These are phyloP conservation scores for Athrips mouffetella DNA, from an alignment of 2,888 invertebrate genomes.

Conservation along the genomic window DNA sequence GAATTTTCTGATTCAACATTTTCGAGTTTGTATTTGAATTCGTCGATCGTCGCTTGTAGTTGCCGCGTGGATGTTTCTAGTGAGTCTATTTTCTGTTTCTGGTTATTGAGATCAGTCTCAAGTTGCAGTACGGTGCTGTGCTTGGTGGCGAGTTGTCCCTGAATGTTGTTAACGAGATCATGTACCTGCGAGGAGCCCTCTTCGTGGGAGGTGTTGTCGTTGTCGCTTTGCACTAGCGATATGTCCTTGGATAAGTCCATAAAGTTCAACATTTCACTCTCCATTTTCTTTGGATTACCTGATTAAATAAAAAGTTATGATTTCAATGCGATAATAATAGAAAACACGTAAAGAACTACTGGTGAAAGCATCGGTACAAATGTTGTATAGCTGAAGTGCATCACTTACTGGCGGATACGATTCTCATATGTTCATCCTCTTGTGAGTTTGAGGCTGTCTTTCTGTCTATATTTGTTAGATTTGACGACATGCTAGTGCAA, in stretches of 20 bases:
- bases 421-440: too few relatives aligned
- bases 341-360: too few relatives aligned
- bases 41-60: slow-evolving; percentile 39
- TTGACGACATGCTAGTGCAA: too few relatives aligned
- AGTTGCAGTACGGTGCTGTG: slow-evolving; percentile 46
- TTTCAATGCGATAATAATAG: too few relatives aligned
- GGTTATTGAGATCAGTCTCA: slow-evolving; percentile 42
- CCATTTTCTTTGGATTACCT: slow-evolving; percentile 38
- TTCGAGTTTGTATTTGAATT: slow-evolving; percentile 41
- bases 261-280: slow-evolving; percentile 41
- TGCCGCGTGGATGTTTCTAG: slow-evolving; percentile 48
- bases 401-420: too few relatives aligned
- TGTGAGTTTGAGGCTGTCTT: too few relatives aligned
- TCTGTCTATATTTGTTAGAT: too few relatives aligned
- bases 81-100: slow-evolving; percentile 43
- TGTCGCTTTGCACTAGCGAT: slow-evolving; percentile 55
- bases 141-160: slow-evolving; percentile 43
- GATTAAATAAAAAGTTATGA: slow-evolving; percentile 15
- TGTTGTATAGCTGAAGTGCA: too few relatives aligned
- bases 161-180: slow-evolving; percentile 36
- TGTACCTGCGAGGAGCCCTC: slow-evolving; percentile 20
- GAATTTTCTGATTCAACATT: slow-evolving; percentile 48
- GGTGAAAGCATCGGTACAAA: too few relatives aligned
- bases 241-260: slow-evolving; percentile 59
- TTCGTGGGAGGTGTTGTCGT: slow-evolving; percentile 37